These are phyloP conservation scores for Loripinus fragilis DNA, from an alignment of 2,888 invertebrate species.

Conservation along the genomic window DNA sequence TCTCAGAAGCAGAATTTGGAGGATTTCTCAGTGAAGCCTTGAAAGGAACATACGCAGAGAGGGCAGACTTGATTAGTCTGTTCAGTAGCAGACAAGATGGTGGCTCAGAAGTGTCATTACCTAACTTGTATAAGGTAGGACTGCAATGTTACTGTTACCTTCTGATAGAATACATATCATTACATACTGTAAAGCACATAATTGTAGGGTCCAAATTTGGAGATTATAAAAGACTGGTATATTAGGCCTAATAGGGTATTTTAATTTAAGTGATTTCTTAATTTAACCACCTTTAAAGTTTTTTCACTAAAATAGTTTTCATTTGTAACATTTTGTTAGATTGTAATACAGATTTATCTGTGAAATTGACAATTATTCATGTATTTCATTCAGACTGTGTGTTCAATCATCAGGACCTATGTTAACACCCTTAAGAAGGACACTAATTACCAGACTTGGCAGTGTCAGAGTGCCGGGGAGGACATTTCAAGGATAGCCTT, in stretches of 20 bases:
- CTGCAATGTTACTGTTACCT: too few relatives aligned
- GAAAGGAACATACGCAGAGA: conserved; percentile 52
- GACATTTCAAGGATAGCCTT: conserved; percentile 52
- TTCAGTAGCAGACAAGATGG: conserved; percentile 27
- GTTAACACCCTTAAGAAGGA: conserved; percentile 37
- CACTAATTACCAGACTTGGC: conserved; percentile 62
- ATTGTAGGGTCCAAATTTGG: too few relatives aligned
- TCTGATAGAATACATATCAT: too few relatives aligned
- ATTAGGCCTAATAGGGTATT: too few relatives aligned
- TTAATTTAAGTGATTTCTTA: too few relatives aligned
- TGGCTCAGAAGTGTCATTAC: not conserved
- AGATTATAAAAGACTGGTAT: too few relatives aligned
- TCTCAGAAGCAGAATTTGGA: conserved; percentile 48
- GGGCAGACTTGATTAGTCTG: conserved; percentile 41
- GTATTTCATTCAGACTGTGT: conserved; percentile 44
- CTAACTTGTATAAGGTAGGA: not conserved
- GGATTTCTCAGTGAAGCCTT: conserved; percentile 46
- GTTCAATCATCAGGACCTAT: conserved; percentile 36
- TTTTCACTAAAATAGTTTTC: too few relatives aligned
- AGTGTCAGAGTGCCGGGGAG: conserved; percentile 45
- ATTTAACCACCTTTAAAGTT: too few relatives aligned
- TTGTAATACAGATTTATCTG: too few relatives aligned
- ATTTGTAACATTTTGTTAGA: too few relatives aligned
- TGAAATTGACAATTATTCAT: not conserved
- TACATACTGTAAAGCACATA: too few relatives aligned